Base-by-base conservation (phyloP, 1,140 invertebrate genomes). In the Drosophila fuyamai region DNA sequence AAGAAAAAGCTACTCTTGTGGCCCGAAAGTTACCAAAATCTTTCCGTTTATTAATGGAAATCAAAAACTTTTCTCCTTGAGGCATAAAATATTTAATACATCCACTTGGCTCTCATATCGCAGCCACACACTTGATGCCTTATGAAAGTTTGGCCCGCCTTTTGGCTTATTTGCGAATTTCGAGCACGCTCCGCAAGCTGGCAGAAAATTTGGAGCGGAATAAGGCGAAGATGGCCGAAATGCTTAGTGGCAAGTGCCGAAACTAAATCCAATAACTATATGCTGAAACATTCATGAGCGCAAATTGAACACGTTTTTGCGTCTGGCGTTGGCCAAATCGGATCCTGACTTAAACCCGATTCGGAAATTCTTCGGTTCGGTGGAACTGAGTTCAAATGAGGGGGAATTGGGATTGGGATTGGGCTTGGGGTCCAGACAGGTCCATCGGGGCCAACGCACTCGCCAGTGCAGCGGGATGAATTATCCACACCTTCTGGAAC, bases 231-330 rank as follows among this genome's bases (percentile, higher is more conserved):
- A 53, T 53, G 50, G 58, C 40, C 51, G 32, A 41, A 62, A 70
- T 88, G 83, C 76, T 89, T 77, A 88, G 83, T 80, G 74, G 76
- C 83, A 80, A 89, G 76, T 83, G 80, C 83, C 67, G 66, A 88
- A 89, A 89, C 76, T 89, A 88, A 88, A 89, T 89, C 83, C 80
- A 88, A 88, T 88, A 89, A 88, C 83, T 83, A 80, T 70, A 80
- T 80, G 77, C 77, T 89, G 81, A 89, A 89, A 90, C 85, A 89
- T 89, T 89, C 81, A 89, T 89, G 84, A 89, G 85, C 81, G 68
- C 81, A 89, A 89, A 89, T 89, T 89, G 84, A 90, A 85, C 84
- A 89, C 84, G 84, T 89, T 78, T 44, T 54, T 63, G 67, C 65
- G 61, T 65, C 76, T 68, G 50, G 61, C 18, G 32, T 43, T 58